Evolutionary conservation across 2,888 invertebrate species (phyloP).

Genomic region (Lacanobia wlatinum): DNA sequence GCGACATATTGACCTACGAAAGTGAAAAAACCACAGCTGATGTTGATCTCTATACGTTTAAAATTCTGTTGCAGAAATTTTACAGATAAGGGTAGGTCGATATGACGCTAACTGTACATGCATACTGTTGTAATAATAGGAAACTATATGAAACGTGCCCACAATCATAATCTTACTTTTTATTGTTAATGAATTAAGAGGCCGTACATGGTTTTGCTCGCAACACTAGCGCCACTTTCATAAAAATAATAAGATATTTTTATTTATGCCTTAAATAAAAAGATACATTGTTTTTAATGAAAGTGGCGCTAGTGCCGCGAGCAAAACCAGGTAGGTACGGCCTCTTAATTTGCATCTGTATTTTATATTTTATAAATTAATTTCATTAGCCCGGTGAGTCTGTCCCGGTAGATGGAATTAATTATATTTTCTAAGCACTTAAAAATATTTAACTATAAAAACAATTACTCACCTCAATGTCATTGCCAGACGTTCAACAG

Average conservation of each 20-base stretch:
- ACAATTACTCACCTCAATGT: constrained; percentile 46
- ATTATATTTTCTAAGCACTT: constrained; percentile 41
- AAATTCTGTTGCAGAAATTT: too few species aligned
- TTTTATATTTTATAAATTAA: constrained; percentile 40
- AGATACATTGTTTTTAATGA: constrained; percentile 31
- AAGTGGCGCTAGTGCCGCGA: constrained; percentile 44
- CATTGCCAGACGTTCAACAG: constrained; percentile 53
- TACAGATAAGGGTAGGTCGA: too few species aligned
- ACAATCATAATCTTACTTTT: neutral
- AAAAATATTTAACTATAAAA: constrained; percentile 41
- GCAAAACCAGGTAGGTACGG: constrained; percentile 46
- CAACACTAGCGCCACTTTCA: constrained; percentile 31
- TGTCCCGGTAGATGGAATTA: constrained; percentile 47
- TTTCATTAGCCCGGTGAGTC: constrained; percentile 49
- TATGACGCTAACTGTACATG: too few species aligned
- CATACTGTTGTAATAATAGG: too few species aligned
- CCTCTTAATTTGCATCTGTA: constrained; percentile 41
- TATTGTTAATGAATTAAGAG: constrained; percentile 33
- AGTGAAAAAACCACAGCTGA: too few species aligned
- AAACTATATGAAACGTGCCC: too few species aligned
- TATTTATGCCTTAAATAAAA: neutral
- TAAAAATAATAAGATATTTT: constrained; percentile 13
- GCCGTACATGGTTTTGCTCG: constrained; percentile 32
- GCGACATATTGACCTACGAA: too few species aligned
- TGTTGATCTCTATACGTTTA: too few species aligned